These are phyloP conservation scores for Paracanthobrama guichenoti DNA, from an alignment of 2,113 vertebrate species.

Conservation along the genomic window DNA sequence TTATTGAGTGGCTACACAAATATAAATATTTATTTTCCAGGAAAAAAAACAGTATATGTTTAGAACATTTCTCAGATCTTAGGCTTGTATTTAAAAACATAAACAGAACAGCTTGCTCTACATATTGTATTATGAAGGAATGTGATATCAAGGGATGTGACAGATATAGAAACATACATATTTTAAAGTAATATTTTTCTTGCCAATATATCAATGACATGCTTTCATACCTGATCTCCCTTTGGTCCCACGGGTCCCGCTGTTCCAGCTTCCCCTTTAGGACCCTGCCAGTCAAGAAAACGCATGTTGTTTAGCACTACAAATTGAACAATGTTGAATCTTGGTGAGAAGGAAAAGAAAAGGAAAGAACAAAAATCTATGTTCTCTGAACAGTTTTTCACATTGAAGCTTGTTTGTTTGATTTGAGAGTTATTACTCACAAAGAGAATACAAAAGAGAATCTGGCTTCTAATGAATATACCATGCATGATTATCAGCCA, in stretches of 20 bases:
- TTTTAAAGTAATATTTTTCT: slow-evolving; percentile 17
- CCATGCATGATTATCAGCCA: neutral
- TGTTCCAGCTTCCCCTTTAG: slow-evolving; percentile 85
- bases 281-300: slow-evolving; percentile 74
- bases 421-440: slow-evolving; percentile 19
- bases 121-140: slow-evolving; percentile 6
- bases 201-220: neutral
- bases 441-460: neutral
- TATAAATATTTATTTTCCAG: slow-evolving; percentile 38
- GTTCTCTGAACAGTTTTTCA: neutral
- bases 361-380: neutral
- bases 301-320: neutral
- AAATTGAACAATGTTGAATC: neutral
- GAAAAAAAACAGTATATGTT: neutral
- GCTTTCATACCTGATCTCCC: slow-evolving; percentile 83
- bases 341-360: neutral
- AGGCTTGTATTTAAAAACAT: neutral
- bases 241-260: slow-evolving; percentile 81
- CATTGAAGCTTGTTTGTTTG: slow-evolving; percentile 7
- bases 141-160: slow-evolving; percentile 25
- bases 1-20: neutral
- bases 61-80: slow-evolving; percentile 8
- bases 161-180: neutral
- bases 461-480: neutral
- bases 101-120: slow-evolving; percentile 7